Conservation (phyloP, 2,113 vertebrate species). For the Lagopus leucura region DNA sequence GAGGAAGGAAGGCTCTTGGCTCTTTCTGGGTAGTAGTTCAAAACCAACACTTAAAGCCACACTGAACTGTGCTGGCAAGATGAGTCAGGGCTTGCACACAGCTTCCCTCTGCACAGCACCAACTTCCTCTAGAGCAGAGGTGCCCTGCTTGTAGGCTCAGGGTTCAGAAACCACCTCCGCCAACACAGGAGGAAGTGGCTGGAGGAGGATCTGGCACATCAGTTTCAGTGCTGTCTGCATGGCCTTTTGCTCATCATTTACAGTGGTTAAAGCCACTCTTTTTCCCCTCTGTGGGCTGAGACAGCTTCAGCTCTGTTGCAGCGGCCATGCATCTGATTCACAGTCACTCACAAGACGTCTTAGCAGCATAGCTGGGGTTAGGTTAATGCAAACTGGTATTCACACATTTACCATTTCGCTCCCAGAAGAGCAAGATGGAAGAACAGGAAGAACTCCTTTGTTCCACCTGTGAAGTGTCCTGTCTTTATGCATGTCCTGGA, state of each 20-base stretch:
- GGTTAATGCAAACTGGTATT: not conserved
- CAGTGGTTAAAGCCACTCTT: not conserved
- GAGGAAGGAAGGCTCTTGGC: not conserved
- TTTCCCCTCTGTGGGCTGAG: not conserved
- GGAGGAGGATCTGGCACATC: not conserved
- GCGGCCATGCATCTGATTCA: not conserved
- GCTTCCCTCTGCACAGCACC: not conserved
- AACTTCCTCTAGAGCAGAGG: not conserved
- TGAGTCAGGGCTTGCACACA: not conserved
- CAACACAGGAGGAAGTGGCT: constrained; percentile 2
- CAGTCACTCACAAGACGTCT: not conserved
- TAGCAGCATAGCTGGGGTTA: not conserved
- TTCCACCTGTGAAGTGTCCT: not conserved
- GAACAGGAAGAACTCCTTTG: not conserved
- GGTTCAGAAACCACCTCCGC: not conserved
- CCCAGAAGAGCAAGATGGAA: not conserved
- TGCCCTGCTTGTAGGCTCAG: not conserved
- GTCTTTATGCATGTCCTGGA: not conserved
- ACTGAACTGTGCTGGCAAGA: not conserved
- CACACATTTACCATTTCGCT: not conserved
- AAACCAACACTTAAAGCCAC: not conserved
- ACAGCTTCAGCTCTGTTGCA: not conserved
- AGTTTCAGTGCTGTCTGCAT: not conserved
- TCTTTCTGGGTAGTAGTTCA: not conserved
- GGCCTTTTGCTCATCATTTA: not conserved